Conservation (phyloP, 2,888 invertebrate genomes). For the Rugalucina vietnamica region DNA sequence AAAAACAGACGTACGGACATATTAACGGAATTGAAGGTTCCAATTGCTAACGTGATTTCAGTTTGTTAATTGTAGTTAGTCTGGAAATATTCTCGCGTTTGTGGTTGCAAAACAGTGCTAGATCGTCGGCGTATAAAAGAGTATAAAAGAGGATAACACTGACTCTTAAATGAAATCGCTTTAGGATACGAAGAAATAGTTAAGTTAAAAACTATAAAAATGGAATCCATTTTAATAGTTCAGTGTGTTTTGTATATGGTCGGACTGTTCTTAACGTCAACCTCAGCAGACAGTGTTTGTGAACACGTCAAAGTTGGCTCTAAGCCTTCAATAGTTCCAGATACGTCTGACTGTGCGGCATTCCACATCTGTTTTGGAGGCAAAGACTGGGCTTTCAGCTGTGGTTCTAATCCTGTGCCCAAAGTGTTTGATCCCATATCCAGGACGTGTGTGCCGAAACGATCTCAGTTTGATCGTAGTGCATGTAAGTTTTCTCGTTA, state of each 20-base stretch:
- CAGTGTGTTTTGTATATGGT: neutral
- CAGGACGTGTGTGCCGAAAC: conserved; percentile 45
- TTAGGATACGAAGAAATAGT: too few relatives aligned
- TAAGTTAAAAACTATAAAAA: neutral
- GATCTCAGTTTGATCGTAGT: conserved; percentile 52
- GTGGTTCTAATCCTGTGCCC: conserved; percentile 24
- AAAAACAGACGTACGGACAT: too few relatives aligned
- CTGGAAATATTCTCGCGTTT: too few relatives aligned
- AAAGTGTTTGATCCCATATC: conserved; percentile 56
- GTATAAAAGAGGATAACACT: too few relatives aligned
- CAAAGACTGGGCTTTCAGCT: conserved; percentile 34
- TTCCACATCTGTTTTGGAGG: conserved; percentile 47
- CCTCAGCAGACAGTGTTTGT: neutral
- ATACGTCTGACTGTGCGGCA: conserved; percentile 43
- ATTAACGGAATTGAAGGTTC: too few relatives aligned
- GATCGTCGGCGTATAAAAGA: too few relatives aligned
- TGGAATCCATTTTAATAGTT: neutral
- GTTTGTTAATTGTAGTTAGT: too few relatives aligned
- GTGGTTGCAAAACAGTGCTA: too few relatives aligned
- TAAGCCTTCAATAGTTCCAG: conserved; percentile 18
- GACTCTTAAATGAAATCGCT: too few relatives aligned
- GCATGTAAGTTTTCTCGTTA: conserved; percentile 46
- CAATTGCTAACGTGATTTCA: too few relatives aligned
- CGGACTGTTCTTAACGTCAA: neutral
- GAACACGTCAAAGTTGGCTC: neutral